phyloP scores from a whole-genome alignment of 2,113 vertebrate species.

The Typhlomys cinereus region DNA sequence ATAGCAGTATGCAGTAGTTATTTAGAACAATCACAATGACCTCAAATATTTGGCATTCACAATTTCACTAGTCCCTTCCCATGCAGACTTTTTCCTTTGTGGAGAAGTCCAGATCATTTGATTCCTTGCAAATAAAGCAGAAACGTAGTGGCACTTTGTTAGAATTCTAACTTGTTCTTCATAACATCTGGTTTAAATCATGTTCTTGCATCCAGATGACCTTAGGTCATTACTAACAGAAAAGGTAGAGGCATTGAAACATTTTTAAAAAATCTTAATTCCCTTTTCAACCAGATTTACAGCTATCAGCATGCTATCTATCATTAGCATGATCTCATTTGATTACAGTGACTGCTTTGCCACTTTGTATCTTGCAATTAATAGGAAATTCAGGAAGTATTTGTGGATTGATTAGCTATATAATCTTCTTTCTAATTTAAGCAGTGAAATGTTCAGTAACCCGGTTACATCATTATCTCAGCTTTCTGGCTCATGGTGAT shows the following conservation, averaged over 20 bases:
- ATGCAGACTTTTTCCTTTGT: background rate
- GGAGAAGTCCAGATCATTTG: background rate
- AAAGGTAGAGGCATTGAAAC: background rate
- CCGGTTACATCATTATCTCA: conserved; percentile 65
- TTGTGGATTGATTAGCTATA: conserved; percentile 68
- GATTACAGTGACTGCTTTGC: conserved; percentile 34
- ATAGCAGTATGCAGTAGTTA: background rate
- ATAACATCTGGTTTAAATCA: conserved; percentile 15
- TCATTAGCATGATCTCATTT: conserved; percentile 50
- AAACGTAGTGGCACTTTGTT: background rate
- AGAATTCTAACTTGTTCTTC: background rate
- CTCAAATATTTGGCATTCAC: background rate
- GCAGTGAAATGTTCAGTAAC: conserved; percentile 69
- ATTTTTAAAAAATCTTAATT: conserved; percentile 13
- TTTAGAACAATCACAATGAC: background rate
- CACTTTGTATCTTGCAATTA: conserved; percentile 48
- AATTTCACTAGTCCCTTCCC: background rate
- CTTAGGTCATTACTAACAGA: background rate
- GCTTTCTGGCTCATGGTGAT: conserved; percentile 39
- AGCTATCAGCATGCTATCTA: background rate
- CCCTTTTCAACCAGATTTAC: conserved; percentile 12
- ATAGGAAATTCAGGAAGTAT: conserved; percentile 51
- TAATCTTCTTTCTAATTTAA: conserved; percentile 68
- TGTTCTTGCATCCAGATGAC: conserved; percentile 1
- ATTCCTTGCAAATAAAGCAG: background rate